Conservation (phyloP, 2,888 invertebrate species). For the Drosophila pegasa region DNA sequence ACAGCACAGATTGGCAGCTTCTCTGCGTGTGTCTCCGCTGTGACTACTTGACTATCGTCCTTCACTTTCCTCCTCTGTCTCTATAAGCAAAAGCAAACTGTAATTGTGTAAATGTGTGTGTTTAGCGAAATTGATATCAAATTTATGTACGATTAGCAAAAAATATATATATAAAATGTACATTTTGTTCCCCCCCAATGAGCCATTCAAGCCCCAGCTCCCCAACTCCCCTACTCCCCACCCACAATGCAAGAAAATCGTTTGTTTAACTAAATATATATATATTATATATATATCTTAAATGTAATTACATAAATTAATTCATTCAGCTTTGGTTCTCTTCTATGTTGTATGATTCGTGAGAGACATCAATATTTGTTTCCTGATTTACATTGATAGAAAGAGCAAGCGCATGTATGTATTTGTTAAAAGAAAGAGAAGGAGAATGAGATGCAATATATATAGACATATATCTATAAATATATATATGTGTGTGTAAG, state of each 20-base stretch:
- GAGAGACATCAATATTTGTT: slow-evolving; percentile 31
- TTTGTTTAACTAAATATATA: slow-evolving; percentile 22
- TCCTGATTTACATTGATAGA: slow-evolving; percentile 23
- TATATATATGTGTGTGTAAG: slow-evolving; percentile 8
- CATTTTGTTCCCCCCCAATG: slow-evolving; percentile 25
- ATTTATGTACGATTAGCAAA: slow-evolving; percentile 67
- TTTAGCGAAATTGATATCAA: slow-evolving; percentile 41
- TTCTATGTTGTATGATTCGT: slow-evolving; percentile 35
- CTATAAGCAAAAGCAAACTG: background rate
- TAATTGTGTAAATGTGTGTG: slow-evolving; percentile 42
- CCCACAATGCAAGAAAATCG: slow-evolving; percentile 4
- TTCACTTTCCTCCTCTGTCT: slow-evolving; percentile 3
- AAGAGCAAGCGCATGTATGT: slow-evolving; percentile 41
- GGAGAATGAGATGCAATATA: background rate
- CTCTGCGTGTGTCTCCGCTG: slow-evolving; percentile 30
- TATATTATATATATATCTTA: slow-evolving; percentile 6
- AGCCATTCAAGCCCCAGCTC: background rate
- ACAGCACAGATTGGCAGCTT: slow-evolving; percentile 22
- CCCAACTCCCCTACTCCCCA: background rate
- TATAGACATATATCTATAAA: slow-evolving; percentile 27
- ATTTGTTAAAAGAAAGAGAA: slow-evolving; percentile 4
- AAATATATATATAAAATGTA: slow-evolving; percentile 28
- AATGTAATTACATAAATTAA: background rate
- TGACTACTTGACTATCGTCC: slow-evolving; percentile 7
- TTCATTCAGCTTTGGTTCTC: slow-evolving; percentile 13